Base-by-base conservation (phyloP, 92 coral and sea anemone species). In the Porites divaricata region DNA sequence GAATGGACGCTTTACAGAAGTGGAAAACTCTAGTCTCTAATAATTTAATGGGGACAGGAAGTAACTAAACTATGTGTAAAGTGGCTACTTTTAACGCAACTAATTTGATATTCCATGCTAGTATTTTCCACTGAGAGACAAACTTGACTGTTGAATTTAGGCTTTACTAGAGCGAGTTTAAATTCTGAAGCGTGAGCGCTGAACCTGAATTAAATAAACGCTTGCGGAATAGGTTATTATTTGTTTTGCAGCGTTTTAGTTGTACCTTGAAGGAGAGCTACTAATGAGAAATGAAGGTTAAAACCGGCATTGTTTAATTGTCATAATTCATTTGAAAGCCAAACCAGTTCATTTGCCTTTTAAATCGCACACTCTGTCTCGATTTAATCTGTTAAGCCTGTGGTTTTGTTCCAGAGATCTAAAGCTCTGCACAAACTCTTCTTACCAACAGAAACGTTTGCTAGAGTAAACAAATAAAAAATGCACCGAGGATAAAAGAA, bases 341-440 rank as follows among this genome's bases (percentile, higher is more conserved):
- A 25, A 70, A 20, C 63, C 25, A 25, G 45, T 69, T 20, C 49
- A 57, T 80, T 80, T 80, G 76, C 56, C 57, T 62, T 71, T 28
- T 62, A 82, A 63, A 82, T 50, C 51, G 49, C 61, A 52, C 21
- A 28, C 16, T 16, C 79, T 71, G 79, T 82, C 79, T 41, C 26
- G 10, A 4, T 21, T 22, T 70, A 41, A 59, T 81, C 77, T 70
- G 82, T 6, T 81, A 59, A 59, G 71, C 78, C 20, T 4, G 51
- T 72, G 59, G 22, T 81, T 80, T 81, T 72, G 86, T 72, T 22
- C 59, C 21, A n/a, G 26, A 28, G 69, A 61, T 62, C 51, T 52
- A 16, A 79, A 45, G 24, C 52, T 61, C 16, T 51, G 28, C 17
- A 6, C 45, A 82, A 48, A 58, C 59, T 56, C 48, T 59, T 56